Conservation (phyloP, 2,797 vertebrate genomes). For the Anolis apletophallus region DNA sequence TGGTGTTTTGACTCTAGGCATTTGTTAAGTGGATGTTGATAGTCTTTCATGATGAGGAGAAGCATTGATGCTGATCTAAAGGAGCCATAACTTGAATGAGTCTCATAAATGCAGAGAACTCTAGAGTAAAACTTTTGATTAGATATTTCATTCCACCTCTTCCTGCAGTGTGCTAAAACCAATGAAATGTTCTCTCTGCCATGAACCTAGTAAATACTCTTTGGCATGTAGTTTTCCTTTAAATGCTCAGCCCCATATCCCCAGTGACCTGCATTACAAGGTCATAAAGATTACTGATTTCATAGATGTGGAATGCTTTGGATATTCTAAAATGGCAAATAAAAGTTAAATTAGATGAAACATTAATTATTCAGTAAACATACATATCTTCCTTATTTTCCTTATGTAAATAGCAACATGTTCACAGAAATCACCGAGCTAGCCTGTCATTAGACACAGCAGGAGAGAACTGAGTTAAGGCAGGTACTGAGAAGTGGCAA, state of each 20-base stretch:
- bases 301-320: background rate
- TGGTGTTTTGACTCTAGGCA: background rate
- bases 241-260: background rate
- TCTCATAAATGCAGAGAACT: background rate
- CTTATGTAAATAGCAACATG: background rate
- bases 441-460: background rate
- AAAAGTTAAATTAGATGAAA: background rate
- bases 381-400: background rate
- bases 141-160: background rate
- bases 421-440: background rate
- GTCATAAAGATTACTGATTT: background rate
- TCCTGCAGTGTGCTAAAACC: too few relatives aligned
- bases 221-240: background rate
- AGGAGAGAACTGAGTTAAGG: background rate
- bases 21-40: background rate
- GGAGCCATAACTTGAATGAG: background rate
- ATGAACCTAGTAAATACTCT: background rate
- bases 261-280: background rate
- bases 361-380: background rate
- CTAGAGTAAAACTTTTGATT: background rate
- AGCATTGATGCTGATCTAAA: background rate
- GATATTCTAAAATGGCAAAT: background rate
- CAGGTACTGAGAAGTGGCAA: background rate
- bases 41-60: background rate
- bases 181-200: background rate